Evolutionary conservation across 2,113 vertebrate species (phyloP).

Genomic region (Chascanopsetta lugubris): DNA sequence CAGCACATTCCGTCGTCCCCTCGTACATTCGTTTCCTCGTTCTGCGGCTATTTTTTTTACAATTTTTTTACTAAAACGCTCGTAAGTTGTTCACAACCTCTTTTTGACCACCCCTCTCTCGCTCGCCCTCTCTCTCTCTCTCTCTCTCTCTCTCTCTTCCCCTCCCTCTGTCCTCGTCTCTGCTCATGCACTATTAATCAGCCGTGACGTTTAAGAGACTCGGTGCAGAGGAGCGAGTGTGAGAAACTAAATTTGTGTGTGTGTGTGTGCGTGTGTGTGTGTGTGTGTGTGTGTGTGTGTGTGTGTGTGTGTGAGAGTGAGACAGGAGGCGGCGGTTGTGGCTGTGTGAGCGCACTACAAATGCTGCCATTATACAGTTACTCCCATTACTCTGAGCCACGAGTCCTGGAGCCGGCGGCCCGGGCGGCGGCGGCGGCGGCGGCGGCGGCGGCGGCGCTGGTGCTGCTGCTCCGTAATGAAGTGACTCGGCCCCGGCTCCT

Average conservation of each 20-base stretch:
- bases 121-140: not conserved
- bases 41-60: not conserved
- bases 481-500: slow-evolving; percentile 28
- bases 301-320: not conserved
- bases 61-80: not conserved
- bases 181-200: slow-evolving; percentile 58
- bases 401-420: not conserved
- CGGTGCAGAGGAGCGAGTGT: slow-evolving; percentile 39
- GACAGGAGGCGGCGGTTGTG: no score
- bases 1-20: slow-evolving; percentile 33
- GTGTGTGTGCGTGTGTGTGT: not conserved
- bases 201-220: slow-evolving; percentile 47
- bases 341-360: slow-evolving; percentile 47
- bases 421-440: not conserved
- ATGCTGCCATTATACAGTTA: slow-evolving; percentile 29
- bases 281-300: not conserved
- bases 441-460: not conserved
- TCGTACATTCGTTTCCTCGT: slow-evolving; percentile 27
- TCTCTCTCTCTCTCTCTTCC: not conserved
- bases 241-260: slow-evolving; percentile 25
- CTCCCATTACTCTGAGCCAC: slow-evolving; percentile 22
- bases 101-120: slow-evolving; percentile 1
- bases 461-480: slow-evolving; percentile 47
- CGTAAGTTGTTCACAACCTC: slow-evolving; percentile 4
- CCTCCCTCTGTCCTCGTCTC: not conserved